These are phyloP conservation scores for Peromyscus attwateri DNA, from an alignment of 2,797 vertebrate genomes.

Conservation along the genomic window DNA sequence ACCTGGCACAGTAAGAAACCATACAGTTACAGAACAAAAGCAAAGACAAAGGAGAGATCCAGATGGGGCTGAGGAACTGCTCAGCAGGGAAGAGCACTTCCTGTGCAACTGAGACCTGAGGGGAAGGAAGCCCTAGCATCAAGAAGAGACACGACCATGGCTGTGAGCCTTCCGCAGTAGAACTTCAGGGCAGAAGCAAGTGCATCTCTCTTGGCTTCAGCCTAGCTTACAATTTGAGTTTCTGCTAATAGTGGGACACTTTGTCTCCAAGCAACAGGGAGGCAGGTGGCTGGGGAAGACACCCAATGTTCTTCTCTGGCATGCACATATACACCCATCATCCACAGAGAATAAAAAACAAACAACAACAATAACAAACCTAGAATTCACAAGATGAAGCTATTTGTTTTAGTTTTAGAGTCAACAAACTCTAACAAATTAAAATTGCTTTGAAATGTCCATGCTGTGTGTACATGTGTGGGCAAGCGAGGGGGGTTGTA, in stretches of 20 bases:
- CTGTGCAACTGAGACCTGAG: neutral
- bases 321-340: neutral
- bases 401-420: neutral
- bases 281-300: neutral
- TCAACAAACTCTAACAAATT: conserved; percentile 33
- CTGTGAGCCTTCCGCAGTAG: neutral
- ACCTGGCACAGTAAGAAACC: neutral
- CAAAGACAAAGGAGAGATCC: conserved; percentile 44
- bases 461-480: neutral
- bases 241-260: neutral
- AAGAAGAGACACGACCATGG: neutral
- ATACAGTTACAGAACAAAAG: neutral
- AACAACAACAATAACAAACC: neutral
- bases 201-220: neutral
- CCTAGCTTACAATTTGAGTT: neutral
- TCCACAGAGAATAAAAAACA: neutral
- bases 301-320: neutral
- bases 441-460: conserved; percentile 48
- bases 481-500: neutral
- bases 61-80: neutral
- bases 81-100: neutral
- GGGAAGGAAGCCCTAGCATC: neutral
- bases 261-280: neutral
- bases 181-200: neutral
- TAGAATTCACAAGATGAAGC: conserved; percentile 50